Conservation (phyloP, 2,888 invertebrate species). For the Cephus nigrinus region DNA sequence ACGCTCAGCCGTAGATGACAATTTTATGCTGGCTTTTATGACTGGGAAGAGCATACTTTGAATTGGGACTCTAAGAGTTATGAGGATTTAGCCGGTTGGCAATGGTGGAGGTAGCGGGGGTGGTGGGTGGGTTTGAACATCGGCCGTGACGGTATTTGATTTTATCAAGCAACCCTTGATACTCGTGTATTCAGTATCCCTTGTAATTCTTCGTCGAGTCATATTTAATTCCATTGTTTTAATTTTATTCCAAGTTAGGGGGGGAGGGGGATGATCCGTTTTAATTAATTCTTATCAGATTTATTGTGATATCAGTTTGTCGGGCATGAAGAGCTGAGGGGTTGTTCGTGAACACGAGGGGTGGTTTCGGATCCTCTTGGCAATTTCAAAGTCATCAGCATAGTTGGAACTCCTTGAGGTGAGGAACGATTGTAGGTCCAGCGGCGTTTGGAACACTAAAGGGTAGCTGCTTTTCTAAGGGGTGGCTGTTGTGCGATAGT, state of each 20-base stretch:
- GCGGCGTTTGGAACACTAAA: conserved; percentile 40
- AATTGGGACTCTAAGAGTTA: conserved; percentile 47
- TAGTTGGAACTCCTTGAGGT: conserved; percentile 44
- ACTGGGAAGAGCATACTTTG: conserved; percentile 52
- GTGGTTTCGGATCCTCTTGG: conserved; percentile 9
- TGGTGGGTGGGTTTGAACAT: background rate
- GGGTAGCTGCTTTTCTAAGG: conserved; percentile 41
- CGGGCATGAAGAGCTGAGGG: background rate
- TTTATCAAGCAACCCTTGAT: background rate
- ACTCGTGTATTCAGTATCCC: background rate
- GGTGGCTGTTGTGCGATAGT: conserved; percentile 61
- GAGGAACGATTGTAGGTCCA: conserved; percentile 37
- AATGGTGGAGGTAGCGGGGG: background rate
- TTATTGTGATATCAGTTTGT: background rate
- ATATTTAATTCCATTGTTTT: background rate
- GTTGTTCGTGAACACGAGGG: background rate
- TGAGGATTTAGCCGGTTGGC: conserved; percentile 26
- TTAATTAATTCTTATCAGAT: background rate
- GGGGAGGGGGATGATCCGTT: background rate
- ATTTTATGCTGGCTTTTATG: conserved; percentile 60
- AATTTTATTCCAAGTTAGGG: background rate
- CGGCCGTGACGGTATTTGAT: background rate
- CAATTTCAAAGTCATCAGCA: conserved; percentile 48
- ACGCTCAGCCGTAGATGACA: conserved; percentile 49
- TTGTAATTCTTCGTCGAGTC: background rate